These are phyloP conservation scores for Enteromius paludinosus DNA, from an alignment of 2,797 vertebrate genomes.

Conservation along the genomic window DNA sequence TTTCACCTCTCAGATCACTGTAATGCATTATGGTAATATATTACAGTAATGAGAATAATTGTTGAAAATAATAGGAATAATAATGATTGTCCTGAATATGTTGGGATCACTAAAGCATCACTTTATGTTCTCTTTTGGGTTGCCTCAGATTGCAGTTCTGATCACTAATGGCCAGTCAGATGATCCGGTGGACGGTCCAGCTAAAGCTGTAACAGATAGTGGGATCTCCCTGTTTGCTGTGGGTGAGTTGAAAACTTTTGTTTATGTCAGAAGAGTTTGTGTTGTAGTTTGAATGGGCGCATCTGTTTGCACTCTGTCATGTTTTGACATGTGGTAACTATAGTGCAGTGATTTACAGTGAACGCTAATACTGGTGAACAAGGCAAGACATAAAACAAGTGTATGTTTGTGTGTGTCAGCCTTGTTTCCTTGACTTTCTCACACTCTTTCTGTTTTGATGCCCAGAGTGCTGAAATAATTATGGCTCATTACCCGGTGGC, in stretches of 20 bases:
- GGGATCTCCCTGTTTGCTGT: conserved; percentile 88
- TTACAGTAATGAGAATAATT: not conserved
- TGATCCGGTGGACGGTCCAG: conserved; percentile 76
- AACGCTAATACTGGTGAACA: not conserved
- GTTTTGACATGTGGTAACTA: conserved; percentile 8
- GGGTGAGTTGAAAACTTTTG: conserved; percentile 74
- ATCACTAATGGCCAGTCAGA: conserved; percentile 83
- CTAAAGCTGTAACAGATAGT: conserved; percentile 73
- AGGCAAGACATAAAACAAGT: conserved; percentile 16
- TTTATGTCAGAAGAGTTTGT: not conserved
- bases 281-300: not conserved
- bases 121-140: not conserved
- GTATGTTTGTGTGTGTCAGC: conserved; percentile 28
- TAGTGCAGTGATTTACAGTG: conserved; percentile 8
- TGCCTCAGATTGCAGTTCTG: conserved; percentile 81
- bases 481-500: conserved; percentile 75
- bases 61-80: not conserved
- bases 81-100: not conserved
- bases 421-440: conserved; percentile 40
- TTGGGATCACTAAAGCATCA: not conserved
- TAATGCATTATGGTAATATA: not conserved
- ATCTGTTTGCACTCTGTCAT: not conserved
- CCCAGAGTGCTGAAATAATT: conserved; percentile 75
- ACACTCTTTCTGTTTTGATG: conserved; percentile 54
- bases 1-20: not conserved